Base-by-base conservation (phyloP, 2,113 vertebrate genomes). In the Ptychochromis oligacanthus region DNA sequence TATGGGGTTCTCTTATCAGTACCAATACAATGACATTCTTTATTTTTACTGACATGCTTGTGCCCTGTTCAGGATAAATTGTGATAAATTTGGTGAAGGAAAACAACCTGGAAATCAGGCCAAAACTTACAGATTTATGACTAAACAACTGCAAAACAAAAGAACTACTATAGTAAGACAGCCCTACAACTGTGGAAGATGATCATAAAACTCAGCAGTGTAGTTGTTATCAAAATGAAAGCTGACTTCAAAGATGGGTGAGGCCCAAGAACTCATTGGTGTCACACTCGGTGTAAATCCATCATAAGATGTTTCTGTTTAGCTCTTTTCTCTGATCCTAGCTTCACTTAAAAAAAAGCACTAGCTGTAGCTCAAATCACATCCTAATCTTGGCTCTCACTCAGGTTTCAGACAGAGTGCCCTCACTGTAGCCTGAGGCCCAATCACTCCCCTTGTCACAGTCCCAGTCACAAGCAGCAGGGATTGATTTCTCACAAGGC, bases 401-500 rank as follows among this genome's bases (percentile, higher is more conserved):
- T 93, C 87, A 24, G 77, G 80, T 91, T 92, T 80, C 88, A 88
- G 38, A 36, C 34, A 18, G 28, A 83, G 56, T 3, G 28, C 80
- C 61, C 34, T 46, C 38, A 11, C 59, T 40, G 40, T 20, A 74
- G 62, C 82, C 79, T 10, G 18, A 83, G 78, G 81, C 59, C 58
- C 75, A 83, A 83, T 88, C 88, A 77, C 86, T 82, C 52, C 62
- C 54, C 86, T 83, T 81, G 87, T 87, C 80, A 86, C 76, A 61
- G 22, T 77, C 70, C 20, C 28, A 26, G 76, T 82, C 79, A 49
- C 57, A 74, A 75, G 46, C 84, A 87, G 77, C 85, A 49, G 54
- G 77, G 75, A 89, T 65, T 76, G 83, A 88, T 89, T 92, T 93
- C 80, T 90, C 74, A 43, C 31, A 76, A 82, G 77, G 75, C 79